A percentile compares a stretch with the other conserved stretches of the same genome.
Evolutionary conservation across 2,797 vertebrate genomes (phyloP).

Genomic region (Chromis chromis): DNA sequence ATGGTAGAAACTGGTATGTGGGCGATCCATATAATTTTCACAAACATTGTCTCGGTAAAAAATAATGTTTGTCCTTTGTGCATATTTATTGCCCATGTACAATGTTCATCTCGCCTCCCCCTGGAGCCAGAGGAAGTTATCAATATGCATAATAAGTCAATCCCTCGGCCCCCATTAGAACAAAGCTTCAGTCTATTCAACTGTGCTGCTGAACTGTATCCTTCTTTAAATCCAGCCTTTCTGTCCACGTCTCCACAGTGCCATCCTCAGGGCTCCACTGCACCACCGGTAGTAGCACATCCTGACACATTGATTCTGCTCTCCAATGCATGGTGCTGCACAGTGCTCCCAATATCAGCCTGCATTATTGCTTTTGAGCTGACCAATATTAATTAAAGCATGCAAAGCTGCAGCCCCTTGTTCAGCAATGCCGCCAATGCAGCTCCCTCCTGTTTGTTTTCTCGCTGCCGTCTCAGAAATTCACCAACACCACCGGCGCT

Average conservation of each 20-base stretch:
- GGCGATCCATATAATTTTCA: constrained; percentile 34
- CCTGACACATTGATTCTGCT: constrained; percentile 20
- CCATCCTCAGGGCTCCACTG: constrained; percentile 73
- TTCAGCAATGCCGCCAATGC: neutral
- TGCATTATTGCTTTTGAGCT: constrained; percentile 14
- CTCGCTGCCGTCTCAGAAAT: constrained; percentile 26
- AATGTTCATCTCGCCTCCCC: constrained; percentile 41
- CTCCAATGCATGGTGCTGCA: constrained; percentile 8
- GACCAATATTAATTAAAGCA: constrained; percentile 26
- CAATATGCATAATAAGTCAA: constrained; percentile 55
- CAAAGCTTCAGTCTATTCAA: constrained; percentile 46
- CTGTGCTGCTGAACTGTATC: constrained; percentile 52
- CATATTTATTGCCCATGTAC: constrained; percentile 30
- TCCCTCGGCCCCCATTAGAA: constrained; percentile 53
- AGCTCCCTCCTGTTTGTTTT: constrained; percentile 35
- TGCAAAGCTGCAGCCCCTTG: neutral
- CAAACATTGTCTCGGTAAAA: constrained; percentile 26
- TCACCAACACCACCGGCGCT: constrained; percentile 11
- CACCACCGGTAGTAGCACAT: constrained; percentile 10
- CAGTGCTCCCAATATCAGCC: constrained; percentile 5
- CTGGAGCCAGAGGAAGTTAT: constrained; percentile 54
- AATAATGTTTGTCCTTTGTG: constrained; percentile 37
- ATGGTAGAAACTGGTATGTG: constrained; percentile 6
- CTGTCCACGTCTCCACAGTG: constrained; percentile 76
- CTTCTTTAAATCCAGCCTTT: constrained; percentile 41